phyloP scores from a whole-genome alignment of 2,797 vertebrate species.

The Zenarchopterus dispar region DNA sequence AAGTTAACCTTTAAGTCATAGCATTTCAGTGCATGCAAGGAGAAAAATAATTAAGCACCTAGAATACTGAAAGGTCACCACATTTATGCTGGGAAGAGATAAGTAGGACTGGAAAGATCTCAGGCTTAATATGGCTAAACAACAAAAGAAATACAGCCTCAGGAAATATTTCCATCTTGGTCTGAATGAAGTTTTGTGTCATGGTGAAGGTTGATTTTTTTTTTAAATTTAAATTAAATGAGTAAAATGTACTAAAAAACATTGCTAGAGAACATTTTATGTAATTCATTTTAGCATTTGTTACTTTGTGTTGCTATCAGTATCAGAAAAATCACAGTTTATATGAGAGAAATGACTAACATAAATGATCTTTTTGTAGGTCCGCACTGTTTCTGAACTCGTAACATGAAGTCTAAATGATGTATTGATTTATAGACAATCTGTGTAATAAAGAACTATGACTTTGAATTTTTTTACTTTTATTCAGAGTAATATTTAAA shows the following conservation, averaged over 20 bases:
- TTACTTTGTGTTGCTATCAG: conserved; percentile 25
- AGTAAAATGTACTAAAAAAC: conserved; percentile 6
- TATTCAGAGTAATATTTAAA: conserved; percentile 5
- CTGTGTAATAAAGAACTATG: conserved; percentile 79
- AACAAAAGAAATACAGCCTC: neutral
- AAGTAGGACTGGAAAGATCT: conserved; percentile 50
- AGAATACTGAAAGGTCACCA: conserved; percentile 75
- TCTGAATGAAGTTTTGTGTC: conserved; percentile 16
- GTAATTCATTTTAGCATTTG: conserved; percentile 51
- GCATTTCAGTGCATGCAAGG: conserved; percentile 65
- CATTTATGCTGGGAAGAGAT: conserved; percentile 69
- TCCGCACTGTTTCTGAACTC: conserved; percentile 41
- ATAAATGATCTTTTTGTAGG: conserved; percentile 42
- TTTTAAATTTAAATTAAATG: conserved; percentile 12
- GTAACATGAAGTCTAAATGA: conserved; percentile 44
- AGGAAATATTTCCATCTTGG: conserved; percentile 9
- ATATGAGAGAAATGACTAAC: neutral
- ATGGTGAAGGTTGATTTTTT: conserved; percentile 12
- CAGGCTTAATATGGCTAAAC: conserved; percentile 21
- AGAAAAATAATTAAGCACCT: conserved; percentile 79
- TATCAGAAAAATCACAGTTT: conserved; percentile 12
- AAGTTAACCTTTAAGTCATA: conserved; percentile 79
- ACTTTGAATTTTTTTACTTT: conserved; percentile 45
- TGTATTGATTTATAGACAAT: conserved; percentile 52
- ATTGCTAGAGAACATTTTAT: conserved; percentile 52